Evolutionary conservation across 2,888 invertebrate genomes (phyloP), one percentile per base, ranked within the genome.

Genomic region (Graphium colonna): DNA sequence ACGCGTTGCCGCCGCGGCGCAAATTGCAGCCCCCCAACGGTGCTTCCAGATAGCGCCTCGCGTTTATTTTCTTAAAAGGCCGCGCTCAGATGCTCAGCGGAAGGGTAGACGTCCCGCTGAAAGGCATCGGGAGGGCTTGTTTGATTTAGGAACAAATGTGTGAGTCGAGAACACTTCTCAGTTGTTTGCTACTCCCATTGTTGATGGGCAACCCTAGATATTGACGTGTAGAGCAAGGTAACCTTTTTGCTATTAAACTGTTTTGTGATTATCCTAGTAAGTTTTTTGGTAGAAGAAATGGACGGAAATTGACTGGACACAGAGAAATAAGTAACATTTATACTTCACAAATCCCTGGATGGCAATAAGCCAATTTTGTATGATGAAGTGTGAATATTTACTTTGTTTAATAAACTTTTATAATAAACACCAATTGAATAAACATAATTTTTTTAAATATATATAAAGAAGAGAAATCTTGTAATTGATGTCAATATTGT

Each of bases 81-180:
- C 58, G 49, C 56, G 56, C 49, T 17, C 43, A 31, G 43, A 50
- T 52, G 49, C 49, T 8, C 21, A 38, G 13, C 31, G 15, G 39
- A 36, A 46, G 44, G 51, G 43, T 15, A 33, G 18, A 44, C 28
- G 38, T 41, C 38, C 28, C n/a, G 40, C 13, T 21, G 17, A 26
- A 18, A 33, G 44, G 36, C 3, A 36, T n/a, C 10, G 31, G 36
- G 36, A 7, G 56, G 55, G 54, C 58, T 58, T 60, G 59, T 63
- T 60, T 60, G 68, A 69, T 69, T 60, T n/a, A n/a, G 73, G 73
- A 76, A 75, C 77, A 77, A 79, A 78, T 76, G 75, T 64, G 66
- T 64, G 66, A 61, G 67, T 67, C 67, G 67, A 70, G 68, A 69
- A 70, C 62, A 65, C 67, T 67, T 63, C 60, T 57, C 55, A 63